Percentiles rank a stretch among this genome's conserved stretches.
phyloP scores from a whole-genome alignment of 2,113 vertebrate species.

The Taurulus bubalis region DNA sequence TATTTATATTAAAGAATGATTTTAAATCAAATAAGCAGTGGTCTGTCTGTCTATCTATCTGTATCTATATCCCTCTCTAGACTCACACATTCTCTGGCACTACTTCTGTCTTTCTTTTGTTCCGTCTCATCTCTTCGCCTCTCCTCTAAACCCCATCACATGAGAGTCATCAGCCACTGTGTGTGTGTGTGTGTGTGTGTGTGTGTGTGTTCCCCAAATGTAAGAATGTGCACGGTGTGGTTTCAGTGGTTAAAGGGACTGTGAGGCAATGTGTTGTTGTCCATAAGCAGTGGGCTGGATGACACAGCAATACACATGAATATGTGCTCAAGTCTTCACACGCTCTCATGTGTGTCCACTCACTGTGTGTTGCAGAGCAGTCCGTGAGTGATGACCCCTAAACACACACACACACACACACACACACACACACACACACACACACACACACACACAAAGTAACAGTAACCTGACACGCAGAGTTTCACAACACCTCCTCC shows the following conservation, averaged over 20 bases:
- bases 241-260: background rate
- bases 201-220: background rate
- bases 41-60: background rate
- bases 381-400: slow-evolving; percentile 33
- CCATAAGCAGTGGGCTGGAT: background rate
- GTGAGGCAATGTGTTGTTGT: background rate
- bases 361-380: slow-evolving; percentile 21
- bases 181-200: background rate
- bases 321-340: background rate
- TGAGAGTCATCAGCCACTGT: slow-evolving; percentile 44
- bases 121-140: background rate
- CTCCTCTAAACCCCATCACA: slow-evolving; percentile 43
- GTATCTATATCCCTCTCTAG: background rate
- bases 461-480: slow-evolving; percentile 67
- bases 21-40: too few species aligned
- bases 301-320: background rate
- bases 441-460: slow-evolving; percentile 35
- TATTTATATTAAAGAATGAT: too few species aligned
- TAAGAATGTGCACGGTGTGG: background rate
- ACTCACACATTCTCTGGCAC: too few species aligned
- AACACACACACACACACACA: slow-evolving; percentile 16
- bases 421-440: background rate
- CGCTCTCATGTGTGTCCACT: background rate
- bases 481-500: slow-evolving; percentile 65
- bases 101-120: slow-evolving; percentile 1